A percentile compares a stretch with the other conserved stretches of the same genome.
These are phyloP conservation scores for Carassius auratus DNA, from an alignment of 2,113 vertebrate genomes.

Conservation along the genomic window DNA sequence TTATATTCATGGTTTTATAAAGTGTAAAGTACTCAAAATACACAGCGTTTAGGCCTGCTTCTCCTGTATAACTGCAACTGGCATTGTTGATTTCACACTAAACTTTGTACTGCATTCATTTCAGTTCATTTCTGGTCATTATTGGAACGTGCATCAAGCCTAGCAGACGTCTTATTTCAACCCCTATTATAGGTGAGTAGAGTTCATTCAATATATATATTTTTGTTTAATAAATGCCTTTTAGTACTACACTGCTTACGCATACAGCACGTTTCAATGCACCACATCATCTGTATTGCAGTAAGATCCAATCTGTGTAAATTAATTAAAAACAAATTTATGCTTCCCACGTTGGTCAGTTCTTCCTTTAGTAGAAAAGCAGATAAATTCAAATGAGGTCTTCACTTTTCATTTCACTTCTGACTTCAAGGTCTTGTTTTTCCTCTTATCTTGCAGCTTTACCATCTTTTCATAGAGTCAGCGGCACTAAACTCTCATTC, in stretches of 20 bases:
- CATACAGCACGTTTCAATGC: neutral
- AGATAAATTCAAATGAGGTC: slow-evolving; percentile 5
- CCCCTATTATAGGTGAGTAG: neutral
- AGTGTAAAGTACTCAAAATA: neutral
- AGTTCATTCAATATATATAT: neutral
- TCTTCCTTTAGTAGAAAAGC: slow-evolving; percentile 1
- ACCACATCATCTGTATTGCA: neutral
- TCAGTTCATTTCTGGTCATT: neutral
- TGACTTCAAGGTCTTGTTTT: slow-evolving; percentile 24
- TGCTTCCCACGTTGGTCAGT: neutral
- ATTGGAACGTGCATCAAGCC: neutral
- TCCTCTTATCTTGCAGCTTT: slow-evolving; percentile 23
- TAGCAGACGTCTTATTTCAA: neutral
- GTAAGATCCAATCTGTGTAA: neutral
- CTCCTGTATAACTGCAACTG: neutral
- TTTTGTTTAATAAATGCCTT: neutral
- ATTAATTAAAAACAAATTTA: slow-evolving; percentile 8
- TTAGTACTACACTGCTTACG: neutral
- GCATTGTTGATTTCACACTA: neutral
- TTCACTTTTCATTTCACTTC: slow-evolving; percentile 20
- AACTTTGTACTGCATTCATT: neutral
- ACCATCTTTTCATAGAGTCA: neutral
- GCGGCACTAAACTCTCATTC: neutral
- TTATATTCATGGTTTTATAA: neutral
- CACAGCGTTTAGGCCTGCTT: neutral